Evolutionary conservation across 2,113 vertebrate species (phyloP).

Genomic region (Axis porcinus): DNA sequence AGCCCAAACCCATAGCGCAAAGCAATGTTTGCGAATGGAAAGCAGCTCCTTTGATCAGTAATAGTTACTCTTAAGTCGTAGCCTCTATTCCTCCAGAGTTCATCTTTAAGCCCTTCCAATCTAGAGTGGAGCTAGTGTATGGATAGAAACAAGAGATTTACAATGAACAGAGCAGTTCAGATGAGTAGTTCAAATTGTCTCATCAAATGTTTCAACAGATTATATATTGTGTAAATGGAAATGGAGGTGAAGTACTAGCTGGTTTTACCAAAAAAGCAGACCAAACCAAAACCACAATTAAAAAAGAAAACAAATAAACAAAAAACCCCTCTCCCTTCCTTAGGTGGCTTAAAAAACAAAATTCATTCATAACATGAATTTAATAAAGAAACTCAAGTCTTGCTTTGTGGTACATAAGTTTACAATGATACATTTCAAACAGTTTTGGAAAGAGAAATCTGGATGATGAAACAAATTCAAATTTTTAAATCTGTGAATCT

Average conservation of each 20-base stretch:
- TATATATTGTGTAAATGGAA: slow-evolving; percentile 75
- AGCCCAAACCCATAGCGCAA: slow-evolving; percentile 87
- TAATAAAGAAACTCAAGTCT: slow-evolving; percentile 58
- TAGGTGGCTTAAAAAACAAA: slow-evolving; percentile 57
- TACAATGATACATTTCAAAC: slow-evolving; percentile 73
- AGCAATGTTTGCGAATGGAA: slow-evolving; percentile 91
- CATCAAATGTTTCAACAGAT: slow-evolving; percentile 79
- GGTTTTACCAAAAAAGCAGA: slow-evolving; percentile 61
- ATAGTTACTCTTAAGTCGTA: slow-evolving; percentile 99
- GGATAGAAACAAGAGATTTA: slow-evolving; percentile 92
- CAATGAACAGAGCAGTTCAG: slow-evolving; percentile 88
- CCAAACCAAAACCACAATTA: slow-evolving; percentile 15
- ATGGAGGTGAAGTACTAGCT: slow-evolving; percentile 74
- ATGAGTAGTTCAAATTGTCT: slow-evolving; percentile 82
- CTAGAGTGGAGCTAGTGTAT: slow-evolving; percentile 99
- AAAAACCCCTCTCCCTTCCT: not conserved
- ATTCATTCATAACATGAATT: slow-evolving; percentile 72
- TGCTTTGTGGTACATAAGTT: slow-evolving; percentile 60
- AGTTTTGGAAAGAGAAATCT: slow-evolving; percentile 71
- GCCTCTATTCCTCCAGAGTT: slow-evolving; percentile 98
- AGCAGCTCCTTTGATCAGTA: slow-evolving; percentile 92
- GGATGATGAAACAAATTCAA: slow-evolving; percentile 72
- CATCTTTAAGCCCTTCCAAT: slow-evolving; percentile 99
- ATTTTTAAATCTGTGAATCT: slow-evolving; percentile 58
- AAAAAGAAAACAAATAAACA: not conserved